Evolutionary conservation across 2,113 vertebrate genomes (phyloP).

Genomic region (Neogobius melanostomus): DNA sequence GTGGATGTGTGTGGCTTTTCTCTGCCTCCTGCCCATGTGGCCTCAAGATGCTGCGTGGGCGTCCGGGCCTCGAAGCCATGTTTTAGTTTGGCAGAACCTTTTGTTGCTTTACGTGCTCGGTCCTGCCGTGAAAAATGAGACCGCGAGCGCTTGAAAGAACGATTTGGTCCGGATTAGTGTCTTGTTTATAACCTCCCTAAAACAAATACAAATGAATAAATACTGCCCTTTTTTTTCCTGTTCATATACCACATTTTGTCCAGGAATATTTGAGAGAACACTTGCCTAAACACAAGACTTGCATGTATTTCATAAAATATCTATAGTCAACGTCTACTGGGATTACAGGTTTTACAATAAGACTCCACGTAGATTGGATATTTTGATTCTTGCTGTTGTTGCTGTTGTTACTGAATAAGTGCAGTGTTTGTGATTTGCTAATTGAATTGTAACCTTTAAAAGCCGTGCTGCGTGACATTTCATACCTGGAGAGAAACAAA

Average conservation of each 20-base stretch:
- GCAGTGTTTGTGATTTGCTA: too few species aligned
- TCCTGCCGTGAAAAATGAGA: constrained; percentile 3
- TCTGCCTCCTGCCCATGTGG: constrained; percentile 40
- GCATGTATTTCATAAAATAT: too few species aligned
- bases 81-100: constrained; percentile 33
- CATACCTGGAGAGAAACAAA: too few species aligned
- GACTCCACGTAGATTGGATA: too few species aligned
- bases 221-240: background rate
- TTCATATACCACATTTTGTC: background rate
- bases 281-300: too few species aligned
- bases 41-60: constrained; percentile 47
- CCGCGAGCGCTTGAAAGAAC: background rate
- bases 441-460: too few species aligned
- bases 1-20: constrained; percentile 16
- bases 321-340: too few species aligned
- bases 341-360: too few species aligned
- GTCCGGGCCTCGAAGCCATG: constrained; percentile 11
- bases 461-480: too few species aligned
- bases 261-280: too few species aligned
- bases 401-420: too few species aligned
- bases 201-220: background rate
- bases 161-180: constrained; percentile 10
- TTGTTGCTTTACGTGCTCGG: constrained; percentile 8
- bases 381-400: too few species aligned
- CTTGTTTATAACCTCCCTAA: background rate